Conservation (phyloP, 1,140 invertebrate species). For the Penaeus japonicus region DNA sequence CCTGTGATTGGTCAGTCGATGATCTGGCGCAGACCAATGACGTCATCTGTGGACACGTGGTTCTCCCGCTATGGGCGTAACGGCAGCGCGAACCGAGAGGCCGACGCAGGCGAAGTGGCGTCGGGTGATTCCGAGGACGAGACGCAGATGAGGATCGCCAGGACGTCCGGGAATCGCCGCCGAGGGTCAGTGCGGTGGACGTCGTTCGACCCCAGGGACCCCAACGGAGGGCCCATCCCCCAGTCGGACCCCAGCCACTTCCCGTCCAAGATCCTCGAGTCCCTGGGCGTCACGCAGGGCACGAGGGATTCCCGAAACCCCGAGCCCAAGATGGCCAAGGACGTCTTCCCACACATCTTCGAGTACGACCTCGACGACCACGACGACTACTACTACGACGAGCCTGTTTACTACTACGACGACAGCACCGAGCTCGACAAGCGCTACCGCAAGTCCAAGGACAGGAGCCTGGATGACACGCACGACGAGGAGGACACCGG, state of each 20-base stretch:
- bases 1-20: neutral
- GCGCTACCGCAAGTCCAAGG: neutral
- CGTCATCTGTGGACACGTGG: slow-evolving; percentile 26
- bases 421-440: slow-evolving; percentile 16
- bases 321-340: slow-evolving; percentile 29
- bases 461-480: slow-evolving; percentile 17
- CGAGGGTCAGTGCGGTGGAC: neutral
- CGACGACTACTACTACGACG: slow-evolving; percentile 58
- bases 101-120: neutral
- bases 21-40: neutral
- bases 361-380: slow-evolving; percentile 52
- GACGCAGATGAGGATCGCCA: neutral
- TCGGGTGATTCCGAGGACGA: neutral
- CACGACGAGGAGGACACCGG: slow-evolving; percentile 41
- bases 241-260: slow-evolving; percentile 20
- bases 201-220: slow-evolving; percentile 37
- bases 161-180: neutral
- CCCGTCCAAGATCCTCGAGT: slow-evolving; percentile 38
- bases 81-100: neutral
- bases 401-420: slow-evolving; percentile 41
- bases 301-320: neutral
- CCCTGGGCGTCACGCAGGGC: slow-evolving; percentile 30
- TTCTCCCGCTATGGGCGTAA: slow-evolving; percentile 32
- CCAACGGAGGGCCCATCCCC: slow-evolving; percentile 37
- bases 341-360: slow-evolving; percentile 57